phyloP scores from a whole-genome alignment of 1,140 invertebrate species.

The Ceratitis capitata region DNA sequence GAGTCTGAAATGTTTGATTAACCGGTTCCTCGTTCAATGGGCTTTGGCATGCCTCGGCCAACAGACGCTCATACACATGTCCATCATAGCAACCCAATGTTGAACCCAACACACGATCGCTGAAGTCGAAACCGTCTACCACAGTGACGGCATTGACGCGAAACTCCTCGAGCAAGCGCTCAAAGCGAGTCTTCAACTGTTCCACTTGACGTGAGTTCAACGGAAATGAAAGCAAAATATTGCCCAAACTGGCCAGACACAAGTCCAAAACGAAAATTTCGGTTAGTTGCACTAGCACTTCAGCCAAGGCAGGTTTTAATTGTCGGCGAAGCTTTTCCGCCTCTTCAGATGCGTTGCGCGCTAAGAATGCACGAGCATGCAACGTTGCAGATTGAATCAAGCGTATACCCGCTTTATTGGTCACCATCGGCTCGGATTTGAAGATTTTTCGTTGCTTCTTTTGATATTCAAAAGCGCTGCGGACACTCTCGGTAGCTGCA shows the following conservation, averaged over 20 bases:
- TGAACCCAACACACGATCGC: conserved; percentile 83
- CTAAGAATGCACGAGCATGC: conserved; percentile 80
- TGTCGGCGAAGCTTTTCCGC: conserved; percentile 63
- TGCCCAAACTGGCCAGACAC: conserved; percentile 76
- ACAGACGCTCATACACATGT: conserved; percentile 88
- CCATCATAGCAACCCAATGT: conserved; percentile 90
- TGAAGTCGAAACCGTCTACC: conserved; percentile 91
- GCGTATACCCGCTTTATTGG: conserved; percentile 83
- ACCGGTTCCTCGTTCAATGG: conserved; percentile 85
- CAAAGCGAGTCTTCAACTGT: conserved; percentile 73
- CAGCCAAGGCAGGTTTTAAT: conserved; percentile 68
- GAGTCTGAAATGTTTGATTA: conserved; percentile 77
- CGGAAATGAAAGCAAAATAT: conserved; percentile 76
- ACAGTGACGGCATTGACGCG: conserved; percentile 87
- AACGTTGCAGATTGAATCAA: conserved; percentile 77
- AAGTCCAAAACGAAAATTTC: conserved; percentile 82
- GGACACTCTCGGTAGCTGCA: conserved; percentile 74
- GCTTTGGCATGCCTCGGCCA: conserved; percentile 83
- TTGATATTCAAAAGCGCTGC: conserved; percentile 67
- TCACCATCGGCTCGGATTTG: conserved; percentile 75
- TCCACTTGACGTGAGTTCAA: conserved; percentile 72
- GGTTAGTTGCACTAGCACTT: conserved; percentile 75
- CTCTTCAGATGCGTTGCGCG: conserved; percentile 71
- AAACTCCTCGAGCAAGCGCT: conserved; percentile 74
- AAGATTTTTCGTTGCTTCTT: conserved; percentile 70